Evolutionary conservation across 2,888 invertebrate species (phyloP), one percentile per base, ranked within the genome.

Genomic region (Lycia hirtaria): DNA sequence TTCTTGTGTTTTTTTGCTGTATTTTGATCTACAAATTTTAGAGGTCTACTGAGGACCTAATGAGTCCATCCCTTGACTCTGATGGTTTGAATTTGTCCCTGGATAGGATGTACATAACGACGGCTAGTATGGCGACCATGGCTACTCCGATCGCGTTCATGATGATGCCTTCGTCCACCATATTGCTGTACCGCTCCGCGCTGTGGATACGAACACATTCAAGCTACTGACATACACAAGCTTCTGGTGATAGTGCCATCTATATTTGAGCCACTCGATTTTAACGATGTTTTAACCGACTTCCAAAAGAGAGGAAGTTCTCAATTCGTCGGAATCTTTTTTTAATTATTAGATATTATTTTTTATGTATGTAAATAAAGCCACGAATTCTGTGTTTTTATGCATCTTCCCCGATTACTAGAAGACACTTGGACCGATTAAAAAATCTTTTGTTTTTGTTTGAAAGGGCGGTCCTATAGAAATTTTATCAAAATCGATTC

Each of bases 121-220:
- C 89, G 59, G 95, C 94, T 62, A 93, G 92, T 62, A 95, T 91
- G 56, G 93, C 94, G 67, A 95, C 91, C 77, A 95, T 90, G 67
- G 93, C 89, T 74, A 94, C 93, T 64, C 94, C 95, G 71, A 96
- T 93, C 30, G 94, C 93, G 90, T 96, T 96, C 81, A 95, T 88
- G 78, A 95, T 93, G 73, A 95, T 93, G 14, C 93, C 94, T 83
- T 96, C 95, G 74, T 94, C 94, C 61, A 92, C 93, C 80, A 94
- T 84, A 62, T 88, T 86, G 80, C 92, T 88, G 91, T 94, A 95
- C 64, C 88, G 82, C 76, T 91, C 90, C 73, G 78, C 79, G 71
- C 88, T 88, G 92, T 85, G 88, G 65, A 90, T 80, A 87, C 74
- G 78, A 63, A 82, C 78, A 86, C 80, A 70, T 82, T 63, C 72